These are phyloP conservation scores for Dromas ardeola DNA, from an alignment of 2,113 vertebrate genomes.

Conservation along the genomic window DNA sequence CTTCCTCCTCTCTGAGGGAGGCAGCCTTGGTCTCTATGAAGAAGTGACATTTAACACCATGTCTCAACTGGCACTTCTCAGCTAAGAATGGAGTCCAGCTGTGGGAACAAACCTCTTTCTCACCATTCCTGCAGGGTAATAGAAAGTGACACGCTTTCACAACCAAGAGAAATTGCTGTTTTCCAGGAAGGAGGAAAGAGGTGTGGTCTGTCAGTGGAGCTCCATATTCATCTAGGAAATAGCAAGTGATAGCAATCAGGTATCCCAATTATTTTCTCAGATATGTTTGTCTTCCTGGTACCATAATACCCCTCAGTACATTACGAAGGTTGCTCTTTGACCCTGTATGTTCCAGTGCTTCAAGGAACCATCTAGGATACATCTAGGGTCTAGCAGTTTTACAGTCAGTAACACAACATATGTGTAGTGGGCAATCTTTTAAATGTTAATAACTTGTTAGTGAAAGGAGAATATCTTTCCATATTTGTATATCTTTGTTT, in stretches of 20 bases:
- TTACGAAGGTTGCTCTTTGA: neutral
- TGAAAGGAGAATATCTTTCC: neutral
- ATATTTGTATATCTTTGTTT: neutral
- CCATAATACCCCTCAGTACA: neutral
- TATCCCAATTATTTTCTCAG: neutral
- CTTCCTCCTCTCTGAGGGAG: neutral
- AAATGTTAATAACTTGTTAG: neutral
- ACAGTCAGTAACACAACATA: neutral
- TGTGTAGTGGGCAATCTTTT: neutral
- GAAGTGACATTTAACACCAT: fast-evolving
- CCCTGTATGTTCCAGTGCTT: neutral
- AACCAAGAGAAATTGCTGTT: neutral
- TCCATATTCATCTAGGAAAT: neutral
- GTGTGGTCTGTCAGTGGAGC: fast-evolving
- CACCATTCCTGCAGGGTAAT: neutral
- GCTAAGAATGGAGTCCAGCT: neutral
- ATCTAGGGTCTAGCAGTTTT: neutral
- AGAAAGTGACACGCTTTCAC: fast-evolving
- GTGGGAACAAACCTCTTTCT: neutral
- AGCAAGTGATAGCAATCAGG: neutral
- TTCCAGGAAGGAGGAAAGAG: neutral
- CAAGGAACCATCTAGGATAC: neutral
- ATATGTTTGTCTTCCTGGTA: neutral
- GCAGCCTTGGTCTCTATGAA: neutral
- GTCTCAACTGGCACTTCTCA: neutral